A percentile compares a stretch with the other conserved stretches of the same genome.
Evolutionary conservation across 2,797 vertebrate genomes (phyloP).

Genomic region (Sternotherus odoratus): DNA sequence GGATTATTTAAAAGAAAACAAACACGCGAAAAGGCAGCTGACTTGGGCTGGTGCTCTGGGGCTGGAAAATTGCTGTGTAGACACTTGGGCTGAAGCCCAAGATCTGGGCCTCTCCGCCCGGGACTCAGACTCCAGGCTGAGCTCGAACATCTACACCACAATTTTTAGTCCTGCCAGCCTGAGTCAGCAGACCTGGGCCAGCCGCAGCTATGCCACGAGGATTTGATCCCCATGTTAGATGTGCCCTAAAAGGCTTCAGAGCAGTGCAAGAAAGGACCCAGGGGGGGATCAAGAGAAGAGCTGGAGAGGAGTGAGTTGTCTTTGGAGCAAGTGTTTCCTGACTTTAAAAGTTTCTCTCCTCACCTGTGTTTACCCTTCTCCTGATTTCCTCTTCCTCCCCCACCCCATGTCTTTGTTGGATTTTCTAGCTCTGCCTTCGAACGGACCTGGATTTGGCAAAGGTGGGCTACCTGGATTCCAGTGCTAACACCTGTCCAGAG

Average conservation of each 20-base stretch:
- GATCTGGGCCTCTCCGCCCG: too few relatives aligned
- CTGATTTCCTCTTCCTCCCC: constrained; percentile 30
- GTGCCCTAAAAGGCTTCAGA: constrained; percentile 41
- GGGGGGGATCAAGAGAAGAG: not conserved
- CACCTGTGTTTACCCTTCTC: constrained; percentile 33
- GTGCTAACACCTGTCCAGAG: constrained; percentile 87
- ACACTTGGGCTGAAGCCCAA: too few relatives aligned
- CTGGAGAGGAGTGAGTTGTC: not conserved
- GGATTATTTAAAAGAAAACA: not conserved
- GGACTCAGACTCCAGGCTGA: too few relatives aligned
- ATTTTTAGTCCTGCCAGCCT: not conserved
- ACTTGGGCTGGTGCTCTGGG: not conserved
- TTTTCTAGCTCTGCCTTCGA: constrained; percentile 89
- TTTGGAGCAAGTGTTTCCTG: constrained; percentile 9
- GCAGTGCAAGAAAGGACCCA: constrained; percentile 11
- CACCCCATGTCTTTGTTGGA: constrained; percentile 22
- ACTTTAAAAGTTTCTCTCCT: constrained; percentile 59
- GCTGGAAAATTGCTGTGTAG: not conserved
- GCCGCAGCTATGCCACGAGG: not conserved
- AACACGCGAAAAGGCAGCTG: not conserved
- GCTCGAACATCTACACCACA: not conserved
- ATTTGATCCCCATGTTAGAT: not conserved
- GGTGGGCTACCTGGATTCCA: constrained; percentile 86
- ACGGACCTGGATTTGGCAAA: constrained; percentile 88
- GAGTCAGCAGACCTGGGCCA: not conserved